Conservation (phyloP, 2,888 invertebrate genomes). For the Eupithecia subumbrata region DNA sequence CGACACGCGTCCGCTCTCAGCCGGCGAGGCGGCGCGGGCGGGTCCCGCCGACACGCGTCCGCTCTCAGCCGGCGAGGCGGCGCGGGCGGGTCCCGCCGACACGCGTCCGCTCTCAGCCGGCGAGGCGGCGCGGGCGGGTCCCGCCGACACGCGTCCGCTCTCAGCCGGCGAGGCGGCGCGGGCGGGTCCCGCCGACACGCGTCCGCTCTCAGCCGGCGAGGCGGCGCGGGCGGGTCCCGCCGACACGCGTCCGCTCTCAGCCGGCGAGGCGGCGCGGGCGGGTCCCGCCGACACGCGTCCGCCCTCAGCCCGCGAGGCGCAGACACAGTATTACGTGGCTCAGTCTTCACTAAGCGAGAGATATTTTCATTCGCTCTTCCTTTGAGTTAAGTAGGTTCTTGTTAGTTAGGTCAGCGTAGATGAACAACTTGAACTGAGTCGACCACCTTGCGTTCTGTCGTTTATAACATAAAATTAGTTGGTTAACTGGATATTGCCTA, state of each 20-base stretch:
- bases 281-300: constrained; percentile 71
- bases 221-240: constrained; percentile 76
- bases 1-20: constrained; percentile 78
- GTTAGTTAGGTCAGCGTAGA: background rate
- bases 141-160: constrained; percentile 75
- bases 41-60: constrained; percentile 71
- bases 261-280: constrained; percentile 79
- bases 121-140: constrained; percentile 78
- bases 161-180: constrained; percentile 80
- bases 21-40: constrained; percentile 79
- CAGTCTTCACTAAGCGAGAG: constrained; percentile 78
- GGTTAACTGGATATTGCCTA: background rate
- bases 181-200: constrained; percentile 68
- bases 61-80: constrained; percentile 82
- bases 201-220: constrained; percentile 82
- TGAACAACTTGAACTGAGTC: background rate
- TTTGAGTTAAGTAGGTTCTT: constrained; percentile 15
- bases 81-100: constrained; percentile 70
- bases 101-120: constrained; percentile 81
- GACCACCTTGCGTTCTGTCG: background rate
- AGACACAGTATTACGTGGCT: constrained; percentile 79
- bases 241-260: constrained; percentile 78
- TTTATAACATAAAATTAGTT: background rate
- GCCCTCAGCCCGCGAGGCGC: constrained; percentile 82
- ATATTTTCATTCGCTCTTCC: constrained; percentile 61